Evolutionary conservation across 1,140 invertebrate genomes (phyloP).

Genomic region (Gerris buenoi): DNA sequence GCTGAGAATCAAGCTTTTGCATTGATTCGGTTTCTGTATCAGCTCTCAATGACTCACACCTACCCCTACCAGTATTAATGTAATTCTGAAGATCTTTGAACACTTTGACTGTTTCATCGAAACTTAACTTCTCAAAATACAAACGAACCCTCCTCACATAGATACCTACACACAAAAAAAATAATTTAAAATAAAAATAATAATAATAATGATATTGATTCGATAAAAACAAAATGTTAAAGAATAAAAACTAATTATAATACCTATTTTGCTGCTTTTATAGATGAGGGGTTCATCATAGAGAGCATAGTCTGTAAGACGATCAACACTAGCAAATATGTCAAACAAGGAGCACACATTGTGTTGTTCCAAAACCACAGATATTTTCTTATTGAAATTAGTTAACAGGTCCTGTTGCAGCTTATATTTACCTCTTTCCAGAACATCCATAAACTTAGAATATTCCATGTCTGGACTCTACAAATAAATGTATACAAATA

Average conservation of each 20-base stretch:
- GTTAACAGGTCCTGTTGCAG: conserved; percentile 34
- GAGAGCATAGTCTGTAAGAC: conserved; percentile 19
- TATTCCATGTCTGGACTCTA: conserved; percentile 48
- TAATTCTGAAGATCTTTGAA: conserved; percentile 48
- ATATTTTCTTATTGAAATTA: conserved; percentile 34
- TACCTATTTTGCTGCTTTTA: conserved; percentile 32
- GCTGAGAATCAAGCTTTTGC: background rate
- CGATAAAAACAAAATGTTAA: conserved; percentile 14
- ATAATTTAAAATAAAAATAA: conserved; percentile 22
- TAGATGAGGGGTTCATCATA: conserved; percentile 26
- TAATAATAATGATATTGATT: background rate
- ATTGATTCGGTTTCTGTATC: background rate
- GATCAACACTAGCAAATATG: conserved; percentile 38
- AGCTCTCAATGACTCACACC: conserved; percentile 13
- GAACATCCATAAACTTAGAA: conserved; percentile 36
- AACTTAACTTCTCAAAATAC: conserved; percentile 64
- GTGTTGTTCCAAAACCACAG: conserved; percentile 35
- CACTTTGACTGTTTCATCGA: conserved; percentile 56
- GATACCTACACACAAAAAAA: conserved; percentile 42
- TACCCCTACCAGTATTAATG: conserved; percentile 30
- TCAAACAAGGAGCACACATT: conserved; percentile 46
- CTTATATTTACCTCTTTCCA: conserved; percentile 37
- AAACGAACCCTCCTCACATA: conserved; percentile 65
- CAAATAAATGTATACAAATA: conserved; percentile 16
- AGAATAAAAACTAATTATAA: background rate